Conservation (phyloP, 1,140 invertebrate species). For the Idris sp. region DNA sequence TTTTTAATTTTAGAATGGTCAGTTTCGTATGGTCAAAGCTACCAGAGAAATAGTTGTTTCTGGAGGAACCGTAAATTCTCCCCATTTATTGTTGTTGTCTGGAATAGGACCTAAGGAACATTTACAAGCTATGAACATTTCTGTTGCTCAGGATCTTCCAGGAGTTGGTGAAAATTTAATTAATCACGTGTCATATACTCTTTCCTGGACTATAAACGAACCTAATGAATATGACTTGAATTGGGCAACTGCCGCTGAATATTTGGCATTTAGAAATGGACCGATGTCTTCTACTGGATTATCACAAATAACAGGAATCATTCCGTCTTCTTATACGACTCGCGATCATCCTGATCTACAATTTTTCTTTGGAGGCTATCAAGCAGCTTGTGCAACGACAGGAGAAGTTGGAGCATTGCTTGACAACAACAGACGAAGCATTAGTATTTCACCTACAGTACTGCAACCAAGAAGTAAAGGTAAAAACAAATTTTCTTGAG, state of each 20-base stretch:
- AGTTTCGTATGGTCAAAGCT: constrained; percentile 52
- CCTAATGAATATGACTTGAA: constrained; percentile 81
- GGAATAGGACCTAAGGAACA: constrained; percentile 84
- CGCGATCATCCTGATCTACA: constrained; percentile 82
- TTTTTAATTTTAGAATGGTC: constrained; percentile 56
- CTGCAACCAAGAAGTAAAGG: constrained; percentile 80
- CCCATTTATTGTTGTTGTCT: constrained; percentile 84
- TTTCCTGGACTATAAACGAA: constrained; percentile 77
- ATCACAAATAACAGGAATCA: constrained; percentile 81
- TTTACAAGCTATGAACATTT: constrained; percentile 74
- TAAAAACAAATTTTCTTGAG: too few relatives aligned
- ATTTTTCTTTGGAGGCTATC: constrained; percentile 84
- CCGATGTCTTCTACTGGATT: constrained; percentile 82
- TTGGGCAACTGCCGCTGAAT: constrained; percentile 81
- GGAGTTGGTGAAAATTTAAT: constrained; percentile 88
- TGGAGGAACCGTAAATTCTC: constrained; percentile 82
- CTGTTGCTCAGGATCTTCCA: constrained; percentile 81
- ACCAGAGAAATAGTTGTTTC: constrained; percentile 78
- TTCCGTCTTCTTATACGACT: constrained; percentile 80
- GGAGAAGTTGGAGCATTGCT: constrained; percentile 77
- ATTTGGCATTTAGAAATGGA: constrained; percentile 80
- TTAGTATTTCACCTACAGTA: constrained; percentile 76
- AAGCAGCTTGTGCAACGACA: constrained; percentile 80
- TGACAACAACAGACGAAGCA: constrained; percentile 80
- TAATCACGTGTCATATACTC: constrained; percentile 83